A percentile compares a stretch with the other conserved stretches of the same genome.
Evolutionary conservation across 2,113 vertebrate genomes (phyloP).

Genomic region (Onychorhynchus coronatus): DNA sequence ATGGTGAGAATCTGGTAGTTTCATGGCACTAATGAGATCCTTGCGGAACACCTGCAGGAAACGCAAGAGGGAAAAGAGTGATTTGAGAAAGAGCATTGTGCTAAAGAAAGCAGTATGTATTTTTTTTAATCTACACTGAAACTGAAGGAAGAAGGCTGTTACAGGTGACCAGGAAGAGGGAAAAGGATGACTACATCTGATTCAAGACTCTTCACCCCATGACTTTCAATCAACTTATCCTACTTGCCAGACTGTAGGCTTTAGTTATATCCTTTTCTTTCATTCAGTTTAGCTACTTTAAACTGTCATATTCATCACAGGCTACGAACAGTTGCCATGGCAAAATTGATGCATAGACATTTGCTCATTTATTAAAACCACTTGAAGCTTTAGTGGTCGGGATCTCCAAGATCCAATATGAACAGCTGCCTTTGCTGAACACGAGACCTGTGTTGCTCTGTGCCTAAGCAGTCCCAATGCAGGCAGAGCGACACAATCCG

Average conservation of each 20-base stretch:
- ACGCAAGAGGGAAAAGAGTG: not conserved
- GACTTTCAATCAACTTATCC: not conserved
- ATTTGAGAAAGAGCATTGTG: fast-evolving
- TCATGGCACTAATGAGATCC: conserved; percentile 99
- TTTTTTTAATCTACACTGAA: not conserved
- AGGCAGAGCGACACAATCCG: not conserved
- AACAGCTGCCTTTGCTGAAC: not conserved
- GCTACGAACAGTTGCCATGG: not conserved
- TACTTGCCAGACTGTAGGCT: not conserved
- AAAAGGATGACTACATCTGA: not conserved
- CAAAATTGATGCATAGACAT: not conserved
- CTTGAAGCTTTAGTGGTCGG: not conserved
- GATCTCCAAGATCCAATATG: not conserved
- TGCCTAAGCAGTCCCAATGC: not conserved
- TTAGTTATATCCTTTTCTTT: not conserved
- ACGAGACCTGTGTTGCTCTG: not conserved
- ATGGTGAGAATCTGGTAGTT: conserved; percentile 94
- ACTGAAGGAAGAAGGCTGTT: not conserved
- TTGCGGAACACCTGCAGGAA: conserved; percentile 91
- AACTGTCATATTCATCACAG: not conserved
- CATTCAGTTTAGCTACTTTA: not conserved
- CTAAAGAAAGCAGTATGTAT: not conserved
- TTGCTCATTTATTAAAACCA: not conserved
- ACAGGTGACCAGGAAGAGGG: not conserved
- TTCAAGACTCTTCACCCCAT: not conserved